These are phyloP conservation scores for Pemphigus obesinymphae DNA, from an alignment of 1,140 invertebrate species.

Conservation along the genomic window DNA sequence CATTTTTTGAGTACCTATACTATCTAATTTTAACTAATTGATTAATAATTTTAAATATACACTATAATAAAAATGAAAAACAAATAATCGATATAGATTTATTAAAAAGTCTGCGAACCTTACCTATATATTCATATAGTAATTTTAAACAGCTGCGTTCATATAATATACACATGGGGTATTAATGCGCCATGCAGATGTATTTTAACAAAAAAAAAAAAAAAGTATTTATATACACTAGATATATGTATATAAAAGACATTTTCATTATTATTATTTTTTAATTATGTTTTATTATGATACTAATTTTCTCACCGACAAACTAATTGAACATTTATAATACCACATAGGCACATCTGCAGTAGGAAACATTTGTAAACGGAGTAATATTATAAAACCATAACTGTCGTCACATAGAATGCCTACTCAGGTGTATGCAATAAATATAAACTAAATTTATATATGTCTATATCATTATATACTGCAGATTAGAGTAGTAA, in stretches of 20 bases:
- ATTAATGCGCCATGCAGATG: slow-evolving; percentile 32
- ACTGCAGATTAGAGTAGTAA: neutral
- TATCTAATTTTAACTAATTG: neutral
- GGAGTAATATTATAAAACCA: slow-evolving; percentile 7
- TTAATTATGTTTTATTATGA: slow-evolving; percentile 33
- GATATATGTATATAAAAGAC: neutral
- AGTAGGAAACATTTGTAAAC: neutral
- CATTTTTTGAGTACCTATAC: no score
- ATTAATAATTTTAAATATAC: neutral
- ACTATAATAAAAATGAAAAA: neutral
- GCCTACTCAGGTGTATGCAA: neutral
- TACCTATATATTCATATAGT: neutral
- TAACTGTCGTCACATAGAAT: neutral
- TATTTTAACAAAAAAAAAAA: slow-evolving; percentile 22
- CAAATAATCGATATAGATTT: neutral
- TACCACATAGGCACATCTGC: neutral
- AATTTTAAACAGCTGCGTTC: slow-evolving; percentile 28
- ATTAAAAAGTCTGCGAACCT: neutral
- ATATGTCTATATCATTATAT: neutral
- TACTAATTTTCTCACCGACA: slow-evolving; percentile 28
- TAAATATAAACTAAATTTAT: neutral
- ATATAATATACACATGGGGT: neutral
- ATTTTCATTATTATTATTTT: slow-evolving; percentile 13
- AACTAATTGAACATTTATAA: slow-evolving; percentile 34
- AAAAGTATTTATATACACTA: neutral